phyloP scores from a whole-genome alignment of 2,113 vertebrate genomes.

The Corythornis vintsioides region DNA sequence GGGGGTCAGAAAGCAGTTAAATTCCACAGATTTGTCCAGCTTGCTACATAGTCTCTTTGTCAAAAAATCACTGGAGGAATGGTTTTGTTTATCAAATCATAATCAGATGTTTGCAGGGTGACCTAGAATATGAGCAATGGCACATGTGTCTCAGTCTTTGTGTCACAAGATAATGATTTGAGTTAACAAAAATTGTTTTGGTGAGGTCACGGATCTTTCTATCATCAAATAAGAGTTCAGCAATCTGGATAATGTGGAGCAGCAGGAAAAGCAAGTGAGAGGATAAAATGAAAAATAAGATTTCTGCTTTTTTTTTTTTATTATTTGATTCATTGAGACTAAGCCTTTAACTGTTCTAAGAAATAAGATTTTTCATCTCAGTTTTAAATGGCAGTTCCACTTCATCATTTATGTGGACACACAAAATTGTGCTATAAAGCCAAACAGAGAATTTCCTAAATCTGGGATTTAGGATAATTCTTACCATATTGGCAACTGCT shows the following conservation, averaged over 20 bases:
- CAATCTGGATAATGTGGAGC: constrained; percentile 56
- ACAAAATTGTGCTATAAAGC: background rate
- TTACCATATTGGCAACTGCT: background rate
- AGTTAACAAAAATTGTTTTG: constrained; percentile 45
- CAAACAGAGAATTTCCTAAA: constrained; percentile 30
- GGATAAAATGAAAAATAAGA: background rate
- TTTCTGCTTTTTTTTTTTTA: background rate
- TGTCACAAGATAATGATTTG: constrained; percentile 34
- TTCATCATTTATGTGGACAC: background rate
- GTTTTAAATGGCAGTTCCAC: constrained; percentile 25
- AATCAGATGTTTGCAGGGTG: constrained; percentile 61
- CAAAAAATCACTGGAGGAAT: constrained; percentile 43
- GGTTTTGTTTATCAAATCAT: constrained; percentile 50
- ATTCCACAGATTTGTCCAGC: background rate
- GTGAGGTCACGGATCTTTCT: background rate
- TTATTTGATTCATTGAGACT: constrained; percentile 22
- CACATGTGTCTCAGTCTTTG: constrained; percentile 16
- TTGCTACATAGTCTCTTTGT: background rate
- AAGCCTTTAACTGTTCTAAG: constrained; percentile 33
- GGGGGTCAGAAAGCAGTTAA: background rate
- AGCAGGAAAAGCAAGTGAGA: constrained; percentile 48
- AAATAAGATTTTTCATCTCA: constrained; percentile 3
- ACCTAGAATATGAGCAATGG: constrained; percentile 33
- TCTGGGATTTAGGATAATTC: constrained; percentile 15
- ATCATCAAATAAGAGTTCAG: constrained; percentile 32